phyloP scores from a whole-genome alignment of 2,797 vertebrate species.

The Clarias fuscus region DNA sequence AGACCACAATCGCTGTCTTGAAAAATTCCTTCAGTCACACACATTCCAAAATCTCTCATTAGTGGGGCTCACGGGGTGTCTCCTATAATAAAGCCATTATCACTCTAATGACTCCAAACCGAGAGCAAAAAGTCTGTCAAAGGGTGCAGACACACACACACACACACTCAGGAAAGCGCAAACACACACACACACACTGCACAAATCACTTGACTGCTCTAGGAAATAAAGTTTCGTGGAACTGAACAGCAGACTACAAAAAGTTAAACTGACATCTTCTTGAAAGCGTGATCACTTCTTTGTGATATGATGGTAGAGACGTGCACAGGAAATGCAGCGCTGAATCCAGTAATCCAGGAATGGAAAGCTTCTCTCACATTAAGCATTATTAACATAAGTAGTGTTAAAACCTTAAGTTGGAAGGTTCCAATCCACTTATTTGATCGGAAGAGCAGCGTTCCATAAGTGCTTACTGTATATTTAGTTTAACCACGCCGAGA shows the following conservation, averaged over 20 bases:
- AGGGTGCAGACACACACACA: neutral
- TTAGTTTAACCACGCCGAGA: neutral
- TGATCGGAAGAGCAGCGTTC: neutral
- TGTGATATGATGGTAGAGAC: neutral
- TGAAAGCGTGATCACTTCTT: slow-evolving; percentile 8
- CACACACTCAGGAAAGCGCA: slow-evolving; percentile 15
- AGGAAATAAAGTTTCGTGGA: slow-evolving; percentile 18
- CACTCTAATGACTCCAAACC: slow-evolving; percentile 69
- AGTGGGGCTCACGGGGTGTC: slow-evolving; percentile 62
- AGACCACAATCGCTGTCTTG: slow-evolving; percentile 48
- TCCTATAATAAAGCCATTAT: slow-evolving; percentile 75
- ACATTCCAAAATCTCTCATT: slow-evolving; percentile 54
- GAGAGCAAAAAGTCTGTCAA: slow-evolving; percentile 66
- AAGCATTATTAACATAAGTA: neutral
- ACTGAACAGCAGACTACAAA: slow-evolving; percentile 3
- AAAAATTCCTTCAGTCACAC: slow-evolving; percentile 53
- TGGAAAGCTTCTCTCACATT: neutral
- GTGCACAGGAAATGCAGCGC: neutral
- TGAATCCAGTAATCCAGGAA: neutral
- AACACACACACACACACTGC: slow-evolving; percentile 10
- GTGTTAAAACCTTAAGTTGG: neutral
- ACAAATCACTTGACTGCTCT: slow-evolving; percentile 37
- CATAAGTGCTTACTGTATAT: neutral
- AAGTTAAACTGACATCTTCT: neutral
- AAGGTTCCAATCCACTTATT: neutral